Evolutionary conservation across 2,113 vertebrate genomes (phyloP), one percentile per base, ranked within the genome.

Genomic region (Nansenia antarctica): DNA sequence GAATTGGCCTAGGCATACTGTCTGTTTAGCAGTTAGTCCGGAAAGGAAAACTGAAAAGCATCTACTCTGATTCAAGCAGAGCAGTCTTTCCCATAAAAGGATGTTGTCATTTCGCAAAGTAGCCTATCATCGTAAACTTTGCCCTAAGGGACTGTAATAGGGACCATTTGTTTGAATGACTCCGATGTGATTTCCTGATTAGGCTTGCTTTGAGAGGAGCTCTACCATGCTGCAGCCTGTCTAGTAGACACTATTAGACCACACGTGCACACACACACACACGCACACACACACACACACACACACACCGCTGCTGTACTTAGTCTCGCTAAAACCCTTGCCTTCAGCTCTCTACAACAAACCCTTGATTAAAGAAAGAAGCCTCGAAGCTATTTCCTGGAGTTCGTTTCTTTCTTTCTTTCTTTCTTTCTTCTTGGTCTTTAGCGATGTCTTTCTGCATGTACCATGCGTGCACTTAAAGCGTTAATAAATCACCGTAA

Each of bases 101-200:
- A 7, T 53, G 49, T 24, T 26, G 49, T 53, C 5, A 26, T 53
- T 53, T 53, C 49, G 9, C 9, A 27, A 27, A 27, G 53, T 54
- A 9, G 24, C 45, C 58, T 73, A 58, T 67, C 66, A 79, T 76
- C 65, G 68, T 73, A 72, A 74, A 61, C 64, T 54, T 7, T 53
- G 55, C 77, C 66, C 61, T 3, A 3, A 55, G 64, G 66, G 72
- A 26, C 69, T 62, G 37, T 73, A 77, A 79, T 24, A 81, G 70
- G 27, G 37, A 27, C 54, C 32, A 62, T 77, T 72, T 73, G 47
- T 30, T 65, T 59, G 9, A 34, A 37, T 54, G 34, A 61, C 62
- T 65, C 0, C 31, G 35, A 39, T 65, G 55, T 42, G 37, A 14
- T 3, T 42, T 60, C 61, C 32, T 57, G 37, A 59, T 69, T 30